Percentiles rank a stretch among this genome's conserved stretches.
These are phyloP conservation scores for Hemiscyllium ocellatum DNA, from an alignment of 2,113 vertebrate genomes.

Conservation along the genomic window DNA sequence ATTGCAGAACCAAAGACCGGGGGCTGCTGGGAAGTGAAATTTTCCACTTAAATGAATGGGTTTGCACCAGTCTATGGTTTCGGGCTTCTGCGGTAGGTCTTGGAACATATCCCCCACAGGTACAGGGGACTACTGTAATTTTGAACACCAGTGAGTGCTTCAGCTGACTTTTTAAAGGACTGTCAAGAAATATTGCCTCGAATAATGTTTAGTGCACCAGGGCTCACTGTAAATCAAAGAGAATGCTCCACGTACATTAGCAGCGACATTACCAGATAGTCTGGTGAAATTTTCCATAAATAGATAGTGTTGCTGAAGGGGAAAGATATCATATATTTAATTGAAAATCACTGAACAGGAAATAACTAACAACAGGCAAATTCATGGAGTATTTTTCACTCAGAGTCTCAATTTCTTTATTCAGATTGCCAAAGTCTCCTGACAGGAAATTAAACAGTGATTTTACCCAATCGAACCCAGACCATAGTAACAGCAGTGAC, in stretches of 20 bases:
- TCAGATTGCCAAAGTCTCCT: constrained; percentile 16
- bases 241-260: not conserved
- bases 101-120: no score
- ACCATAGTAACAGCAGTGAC: not conserved
- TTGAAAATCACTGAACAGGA: not conserved
- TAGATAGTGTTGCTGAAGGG: not conserved
- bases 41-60: no score
- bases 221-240: not conserved
- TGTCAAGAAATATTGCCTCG: not conserved
- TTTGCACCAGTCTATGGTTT: no score
- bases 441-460: constrained; percentile 40
- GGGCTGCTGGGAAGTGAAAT: no score
- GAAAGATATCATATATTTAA: not conserved
- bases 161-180: not conserved
- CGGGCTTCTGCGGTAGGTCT: no score
- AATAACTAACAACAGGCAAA: not conserved
- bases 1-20: no score
- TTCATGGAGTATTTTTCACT: not conserved
- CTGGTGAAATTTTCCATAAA: not conserved
- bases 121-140: not conserved
- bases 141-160: not conserved
- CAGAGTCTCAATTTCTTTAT: constrained; percentile 10
- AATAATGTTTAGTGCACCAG: not conserved
- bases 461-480: constrained; percentile 30
- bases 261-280: not conserved